These are phyloP conservation scores for Pectinophora gossypiella DNA, from an alignment of 1,140 invertebrate genomes.

Conservation along the genomic window DNA sequence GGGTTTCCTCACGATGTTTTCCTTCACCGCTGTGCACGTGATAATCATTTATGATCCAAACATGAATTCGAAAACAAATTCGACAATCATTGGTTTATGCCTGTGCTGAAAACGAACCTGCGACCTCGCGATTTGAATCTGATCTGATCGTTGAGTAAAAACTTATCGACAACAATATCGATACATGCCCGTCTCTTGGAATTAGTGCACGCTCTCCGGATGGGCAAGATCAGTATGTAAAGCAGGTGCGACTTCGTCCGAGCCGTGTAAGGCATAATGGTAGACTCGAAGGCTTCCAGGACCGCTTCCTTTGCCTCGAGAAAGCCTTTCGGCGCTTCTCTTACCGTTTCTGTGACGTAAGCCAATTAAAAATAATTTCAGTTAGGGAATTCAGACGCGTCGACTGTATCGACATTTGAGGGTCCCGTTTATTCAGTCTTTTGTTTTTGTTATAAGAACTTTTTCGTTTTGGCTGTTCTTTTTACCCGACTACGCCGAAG, in stretches of 20 bases:
- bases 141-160: too few species aligned
- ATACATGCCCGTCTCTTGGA: conserved; percentile 32
- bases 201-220: conserved; percentile 47
- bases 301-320: conserved; percentile 45
- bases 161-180: conserved; percentile 11
- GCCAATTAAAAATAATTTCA: conserved; percentile 3
- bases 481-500: too few species aligned
- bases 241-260: conserved; percentile 39
- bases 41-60: too few species aligned
- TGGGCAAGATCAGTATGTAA: conserved; percentile 63
- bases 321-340: conserved; percentile 42
- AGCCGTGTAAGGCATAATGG: conserved; percentile 47
- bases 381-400: not conserved
- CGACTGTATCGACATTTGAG: not conserved
- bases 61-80: too few species aligned
- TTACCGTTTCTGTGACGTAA: conserved; percentile 12
- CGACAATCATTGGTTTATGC: too few species aligned
- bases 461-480: too few species aligned
- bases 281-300: conserved; percentile 31
- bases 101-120: too few species aligned
- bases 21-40: too few species aligned
- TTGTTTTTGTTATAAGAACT: too few species aligned
- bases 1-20: too few species aligned
- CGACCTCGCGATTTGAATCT: too few species aligned
- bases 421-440: too few species aligned